Evolutionary conservation across 2,113 vertebrate species (phyloP), one percentile per base, ranked within the genome.

Genomic region (Hypomesus transpacificus): DNA sequence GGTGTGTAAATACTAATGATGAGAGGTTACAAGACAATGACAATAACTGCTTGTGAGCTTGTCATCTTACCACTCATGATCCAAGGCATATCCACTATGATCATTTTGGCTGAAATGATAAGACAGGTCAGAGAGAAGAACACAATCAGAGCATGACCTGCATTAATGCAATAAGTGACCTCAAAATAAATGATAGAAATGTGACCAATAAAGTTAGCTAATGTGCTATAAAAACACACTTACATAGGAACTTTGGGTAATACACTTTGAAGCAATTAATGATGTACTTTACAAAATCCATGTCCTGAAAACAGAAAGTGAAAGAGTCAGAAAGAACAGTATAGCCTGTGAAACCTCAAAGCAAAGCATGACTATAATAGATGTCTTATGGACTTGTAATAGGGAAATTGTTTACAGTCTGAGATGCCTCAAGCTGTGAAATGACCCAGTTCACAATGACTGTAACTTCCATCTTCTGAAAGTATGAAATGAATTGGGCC

Each of bases 61-160:
- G 9, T 1, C 8, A 46, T 83, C 94, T 95, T 80, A 98, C 97
- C 97, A 0, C 96, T 98, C 95, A 99, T 95, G 85, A 99, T 95
- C 96, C 97, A 99, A 18, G 97, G 97, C 97, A 99, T 97, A 85
- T 98, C 97, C 80, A 96, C 97, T 67, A 99, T 93, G 75, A 99
- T 94, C 88, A 99, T 97, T 90, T 98, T 99, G 77, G 96, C 97
- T 99, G 86, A 92, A 90, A 91, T 24, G 76, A 51, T 70, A 81
- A 69, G 69, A 65, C 62, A 17, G 46, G 21, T 62, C 9, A 77
- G 21, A 59, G 16, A 50, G 18, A 16, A 46, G 39, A 31, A 61
- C 31, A 4, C 31, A 4, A 20, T 22, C 58, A 18, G 3, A 62
- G 39, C 13, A 11, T 46, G 9, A 46, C 39, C 39, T 34, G 31